Conservation (phyloP, 2,797 vertebrate genomes). For the Takifugu rubripes region DNA sequence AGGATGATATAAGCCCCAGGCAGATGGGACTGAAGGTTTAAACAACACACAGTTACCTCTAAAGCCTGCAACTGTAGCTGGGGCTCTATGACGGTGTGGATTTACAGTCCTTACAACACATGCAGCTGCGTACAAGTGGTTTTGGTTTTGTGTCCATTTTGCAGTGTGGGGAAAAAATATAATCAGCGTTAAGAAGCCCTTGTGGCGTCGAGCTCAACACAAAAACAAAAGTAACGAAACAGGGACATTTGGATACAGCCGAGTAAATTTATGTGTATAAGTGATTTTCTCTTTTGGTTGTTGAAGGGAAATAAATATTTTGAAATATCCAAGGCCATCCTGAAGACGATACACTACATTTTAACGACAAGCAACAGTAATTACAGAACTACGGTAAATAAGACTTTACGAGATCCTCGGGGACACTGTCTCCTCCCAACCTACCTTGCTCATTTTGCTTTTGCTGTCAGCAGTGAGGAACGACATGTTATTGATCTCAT, state of each 20-base stretch:
- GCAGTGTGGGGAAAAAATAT: no score
- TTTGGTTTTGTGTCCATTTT: no score
- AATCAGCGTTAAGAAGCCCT: no score
- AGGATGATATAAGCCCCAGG: not conserved
- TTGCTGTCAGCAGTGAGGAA: conserved; percentile 96
- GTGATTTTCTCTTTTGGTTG: conserved; percentile 16
- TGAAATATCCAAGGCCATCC: conserved; percentile 6
- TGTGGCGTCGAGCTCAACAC: no score
- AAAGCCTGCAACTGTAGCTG: not conserved
- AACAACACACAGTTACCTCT: not conserved
- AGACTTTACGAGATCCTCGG: not conserved
- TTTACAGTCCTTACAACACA: not conserved
- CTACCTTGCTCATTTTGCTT: conserved; percentile 97
- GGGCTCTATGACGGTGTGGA: not conserved
- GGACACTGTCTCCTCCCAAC: conserved; percentile 19
- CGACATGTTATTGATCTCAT: conserved; percentile 99
- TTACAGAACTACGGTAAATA: conserved; percentile 5
- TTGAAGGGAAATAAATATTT: not conserved
- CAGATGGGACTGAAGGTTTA: not conserved
- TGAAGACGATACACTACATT: not conserved
- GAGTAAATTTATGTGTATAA: conserved; percentile 22
- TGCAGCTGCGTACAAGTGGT: no score
- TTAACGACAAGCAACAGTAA: conserved; percentile 9
- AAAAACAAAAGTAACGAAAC: not conserved
- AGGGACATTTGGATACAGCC: not conserved